phyloP scores from a whole-genome alignment of 2,113 vertebrate species.

The Mystacornis crossleyi region DNA sequence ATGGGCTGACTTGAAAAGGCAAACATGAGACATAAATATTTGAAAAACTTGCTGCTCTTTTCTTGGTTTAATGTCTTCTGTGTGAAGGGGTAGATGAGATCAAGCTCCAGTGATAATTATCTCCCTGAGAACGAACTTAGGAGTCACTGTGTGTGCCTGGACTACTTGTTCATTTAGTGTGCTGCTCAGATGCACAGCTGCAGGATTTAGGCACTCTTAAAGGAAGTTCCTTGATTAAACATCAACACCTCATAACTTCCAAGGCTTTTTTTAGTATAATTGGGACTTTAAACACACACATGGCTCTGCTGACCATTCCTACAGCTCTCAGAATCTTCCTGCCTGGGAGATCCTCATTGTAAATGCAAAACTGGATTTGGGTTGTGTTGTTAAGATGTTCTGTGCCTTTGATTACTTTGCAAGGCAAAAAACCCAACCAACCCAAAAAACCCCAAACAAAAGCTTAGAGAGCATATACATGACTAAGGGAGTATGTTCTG shows the following conservation, averaged over 20 bases:
- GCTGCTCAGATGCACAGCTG: neutral
- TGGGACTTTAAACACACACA: neutral
- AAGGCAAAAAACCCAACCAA: neutral
- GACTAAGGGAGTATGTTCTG: neutral
- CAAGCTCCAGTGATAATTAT: neutral
- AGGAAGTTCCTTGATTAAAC: neutral
- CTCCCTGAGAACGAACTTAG: neutral
- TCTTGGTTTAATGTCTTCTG: neutral
- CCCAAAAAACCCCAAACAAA: fast-evolving
- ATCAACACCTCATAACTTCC: neutral
- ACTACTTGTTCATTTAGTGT: neutral
- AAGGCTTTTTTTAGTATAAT: neutral
- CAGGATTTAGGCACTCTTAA: neutral
- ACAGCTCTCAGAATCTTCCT: neutral
- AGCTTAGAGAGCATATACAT: fast-evolving
- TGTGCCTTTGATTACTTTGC: neutral
- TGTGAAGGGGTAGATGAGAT: neutral
- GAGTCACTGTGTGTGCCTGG: neutral
- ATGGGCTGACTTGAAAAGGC: neutral
- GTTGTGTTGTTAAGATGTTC: neutral
- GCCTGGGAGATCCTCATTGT: neutral
- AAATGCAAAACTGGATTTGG: neutral
- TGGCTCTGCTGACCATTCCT: neutral
- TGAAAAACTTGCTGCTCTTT: neutral
- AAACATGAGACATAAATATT: neutral